Evolutionary conservation across 2,888 invertebrate genomes (phyloP).

Genomic region (Brachypalpus laphriformis): DNA sequence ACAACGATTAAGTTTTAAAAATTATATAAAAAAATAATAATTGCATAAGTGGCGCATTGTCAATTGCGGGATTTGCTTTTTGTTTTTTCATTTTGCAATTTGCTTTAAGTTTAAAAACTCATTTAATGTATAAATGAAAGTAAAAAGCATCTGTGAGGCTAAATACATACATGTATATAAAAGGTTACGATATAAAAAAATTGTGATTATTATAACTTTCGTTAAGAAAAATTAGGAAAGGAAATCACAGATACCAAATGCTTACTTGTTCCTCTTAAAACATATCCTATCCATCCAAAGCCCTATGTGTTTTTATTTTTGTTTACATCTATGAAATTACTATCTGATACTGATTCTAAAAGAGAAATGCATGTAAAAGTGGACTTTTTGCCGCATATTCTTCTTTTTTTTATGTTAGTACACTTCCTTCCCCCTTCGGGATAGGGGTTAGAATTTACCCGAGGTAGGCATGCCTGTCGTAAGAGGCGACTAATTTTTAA

Average conservation of each 20-base stretch:
- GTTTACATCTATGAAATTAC: constrained; percentile 18
- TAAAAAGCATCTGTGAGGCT: constrained; percentile 63
- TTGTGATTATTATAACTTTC: constrained; percentile 15
- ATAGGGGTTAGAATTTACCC: too few relatives aligned
- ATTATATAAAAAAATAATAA: neutral
- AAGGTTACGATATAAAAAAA: constrained; percentile 26
- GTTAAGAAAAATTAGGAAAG: constrained; percentile 43
- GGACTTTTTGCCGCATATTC: constrained; percentile 20
- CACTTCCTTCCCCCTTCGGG: too few relatives aligned
- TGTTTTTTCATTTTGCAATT: neutral
- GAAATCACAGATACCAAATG: constrained; percentile 73
- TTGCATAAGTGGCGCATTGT: constrained; percentile 4
- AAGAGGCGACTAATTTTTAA: too few relatives aligned
- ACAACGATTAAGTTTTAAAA: constrained; percentile 30
- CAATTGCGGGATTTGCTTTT: neutral
- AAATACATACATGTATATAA: constrained; percentile 21
- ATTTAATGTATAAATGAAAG: constrained; percentile 23
- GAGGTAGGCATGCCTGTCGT: too few relatives aligned
- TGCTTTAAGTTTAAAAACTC: constrained; percentile 1
- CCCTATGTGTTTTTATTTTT: constrained; percentile 14
- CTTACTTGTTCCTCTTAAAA: constrained; percentile 60
- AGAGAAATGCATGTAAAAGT: constrained; percentile 27
- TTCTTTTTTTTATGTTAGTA: constrained; percentile 38
- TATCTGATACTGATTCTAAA: constrained; percentile 26
- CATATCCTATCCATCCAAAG: constrained; percentile 54